A percentile compares a stretch with the other conserved stretches of the same genome.
Conservation (phyloP, 2,888 invertebrate genomes). For the Unio pictorum region DNA sequence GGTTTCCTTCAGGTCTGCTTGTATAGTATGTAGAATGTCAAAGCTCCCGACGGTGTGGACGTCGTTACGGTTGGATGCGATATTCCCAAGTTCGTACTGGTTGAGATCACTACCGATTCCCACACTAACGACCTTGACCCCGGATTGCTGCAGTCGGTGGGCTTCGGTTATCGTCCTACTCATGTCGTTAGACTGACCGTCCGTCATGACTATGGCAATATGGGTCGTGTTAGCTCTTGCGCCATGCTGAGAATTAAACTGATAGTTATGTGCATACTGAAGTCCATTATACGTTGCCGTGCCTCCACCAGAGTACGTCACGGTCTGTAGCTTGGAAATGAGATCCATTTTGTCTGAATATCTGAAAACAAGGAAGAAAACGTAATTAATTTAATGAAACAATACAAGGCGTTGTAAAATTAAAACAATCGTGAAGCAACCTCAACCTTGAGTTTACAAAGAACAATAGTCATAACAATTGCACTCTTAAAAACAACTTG, state of each 20-base stretch:
- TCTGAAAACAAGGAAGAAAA: background rate
- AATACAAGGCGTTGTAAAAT: no score
- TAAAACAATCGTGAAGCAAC: no score
- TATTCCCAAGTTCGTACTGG: slow-evolving; percentile 35
- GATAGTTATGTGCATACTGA: slow-evolving; percentile 29
- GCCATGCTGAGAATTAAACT: slow-evolving; percentile 28
- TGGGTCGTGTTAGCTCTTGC: slow-evolving; percentile 31
- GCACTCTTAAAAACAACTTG: no score
- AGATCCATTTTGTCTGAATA: slow-evolving; percentile 29
- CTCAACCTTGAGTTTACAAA: no score
- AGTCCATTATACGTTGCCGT: slow-evolving; percentile 38
- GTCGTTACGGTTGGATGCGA: slow-evolving; percentile 37
- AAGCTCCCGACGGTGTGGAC: slow-evolving; percentile 39
- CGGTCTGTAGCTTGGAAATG: slow-evolving; percentile 27
- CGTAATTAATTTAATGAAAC: no score
- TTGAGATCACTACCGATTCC: slow-evolving; percentile 44
- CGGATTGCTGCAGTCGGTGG: slow-evolving; percentile 10
- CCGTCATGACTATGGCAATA: slow-evolving; percentile 43
- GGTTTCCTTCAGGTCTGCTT: slow-evolving; percentile 10
- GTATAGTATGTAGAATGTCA: slow-evolving; percentile 28
- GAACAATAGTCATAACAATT: no score
- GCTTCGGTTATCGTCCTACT: slow-evolving; percentile 35
- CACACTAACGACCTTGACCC: slow-evolving; percentile 39
- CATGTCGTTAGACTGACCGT: slow-evolving; percentile 39
- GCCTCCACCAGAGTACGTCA: slow-evolving; percentile 24